Percentiles rank a stretch among this genome's conserved stretches.
Conservation (phyloP, 2,113 vertebrate species). For the Chaetodon auriga region DNA sequence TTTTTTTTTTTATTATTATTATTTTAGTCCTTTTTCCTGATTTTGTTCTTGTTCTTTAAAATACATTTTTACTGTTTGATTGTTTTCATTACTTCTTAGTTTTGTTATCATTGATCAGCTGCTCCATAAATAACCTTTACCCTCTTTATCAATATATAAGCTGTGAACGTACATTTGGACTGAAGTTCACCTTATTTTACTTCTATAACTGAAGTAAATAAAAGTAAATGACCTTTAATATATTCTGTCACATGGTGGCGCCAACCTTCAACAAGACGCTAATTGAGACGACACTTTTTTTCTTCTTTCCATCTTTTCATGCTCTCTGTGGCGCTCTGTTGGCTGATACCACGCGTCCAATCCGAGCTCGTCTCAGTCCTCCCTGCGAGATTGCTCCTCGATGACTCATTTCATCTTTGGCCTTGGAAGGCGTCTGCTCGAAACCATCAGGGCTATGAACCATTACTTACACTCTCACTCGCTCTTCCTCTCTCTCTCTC, state of each 20-base stretch:
- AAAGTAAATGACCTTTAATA: not conserved
- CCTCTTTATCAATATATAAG: no score
- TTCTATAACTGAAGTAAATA: not conserved
- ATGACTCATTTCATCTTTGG: constrained; percentile 78
- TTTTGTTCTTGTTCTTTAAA: not conserved
- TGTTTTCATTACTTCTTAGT: not conserved
- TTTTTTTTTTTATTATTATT: not conserved
- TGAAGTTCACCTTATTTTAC: not conserved
- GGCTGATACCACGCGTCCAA: constrained; percentile 42
- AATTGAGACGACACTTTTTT: constrained; percentile 36
- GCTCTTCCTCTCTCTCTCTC: constrained; percentile 3
- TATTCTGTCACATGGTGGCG: constrained; percentile 71
- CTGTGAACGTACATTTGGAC: not conserved
- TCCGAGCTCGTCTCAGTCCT: constrained; percentile 47
- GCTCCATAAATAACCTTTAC: not conserved
- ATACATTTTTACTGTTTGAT: not conserved
- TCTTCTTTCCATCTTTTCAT: constrained; percentile 29
- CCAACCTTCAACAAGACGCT: constrained; percentile 58
- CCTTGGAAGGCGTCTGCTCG: constrained; percentile 67
- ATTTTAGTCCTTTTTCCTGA: not conserved
- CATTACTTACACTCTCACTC: constrained; percentile 57
- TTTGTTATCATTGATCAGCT: no score
- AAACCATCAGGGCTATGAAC: constrained; percentile 74
- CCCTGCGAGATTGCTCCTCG: constrained; percentile 55
- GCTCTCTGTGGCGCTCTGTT: constrained; percentile 37